phyloP scores from a whole-genome alignment of 2,888 invertebrate species.

The Scaptomyza reducta region DNA sequence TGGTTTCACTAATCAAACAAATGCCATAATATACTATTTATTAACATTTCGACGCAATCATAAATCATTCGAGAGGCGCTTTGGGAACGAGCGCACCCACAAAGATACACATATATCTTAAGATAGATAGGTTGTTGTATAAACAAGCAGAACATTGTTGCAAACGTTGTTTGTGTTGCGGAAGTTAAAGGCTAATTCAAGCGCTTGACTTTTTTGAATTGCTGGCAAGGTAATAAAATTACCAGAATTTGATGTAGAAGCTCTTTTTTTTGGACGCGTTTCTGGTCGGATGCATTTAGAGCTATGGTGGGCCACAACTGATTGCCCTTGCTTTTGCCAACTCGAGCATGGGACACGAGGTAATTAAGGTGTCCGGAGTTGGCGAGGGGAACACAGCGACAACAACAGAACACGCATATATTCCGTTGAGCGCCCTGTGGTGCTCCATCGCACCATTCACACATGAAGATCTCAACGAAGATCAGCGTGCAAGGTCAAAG shows the following conservation, averaged over 20 bases:
- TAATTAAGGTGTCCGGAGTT: conserved; percentile 52
- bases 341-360: conserved; percentile 71
- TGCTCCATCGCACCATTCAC: conserved; percentile 69
- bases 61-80: conserved; percentile 61
- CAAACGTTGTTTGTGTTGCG: conserved; percentile 65
- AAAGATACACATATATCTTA: conserved; percentile 1
- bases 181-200: conserved; percentile 78
- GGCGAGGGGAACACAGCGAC: not conserved
- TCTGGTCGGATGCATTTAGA: conserved; percentile 77
- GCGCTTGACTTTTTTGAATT: conserved; percentile 64
- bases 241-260: conserved; percentile 35
- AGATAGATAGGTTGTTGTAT: conserved; percentile 33
- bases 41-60: conserved; percentile 55
- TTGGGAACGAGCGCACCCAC: conserved; percentile 58
- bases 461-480: conserved; percentile 64
- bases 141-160: conserved; percentile 52
- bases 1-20: conserved; percentile 70
- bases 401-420: conserved; percentile 27
- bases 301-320: conserved; percentile 62
- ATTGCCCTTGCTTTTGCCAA: conserved; percentile 79
- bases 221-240: conserved; percentile 63
- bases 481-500: conserved; percentile 68
- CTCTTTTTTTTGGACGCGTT: conserved; percentile 55
- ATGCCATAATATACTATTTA: conserved; percentile 60
- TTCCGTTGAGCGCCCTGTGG: conserved; percentile 61